Conservation (phyloP, 2,113 vertebrate genomes). For the Asarcornis scutulata region DNA sequence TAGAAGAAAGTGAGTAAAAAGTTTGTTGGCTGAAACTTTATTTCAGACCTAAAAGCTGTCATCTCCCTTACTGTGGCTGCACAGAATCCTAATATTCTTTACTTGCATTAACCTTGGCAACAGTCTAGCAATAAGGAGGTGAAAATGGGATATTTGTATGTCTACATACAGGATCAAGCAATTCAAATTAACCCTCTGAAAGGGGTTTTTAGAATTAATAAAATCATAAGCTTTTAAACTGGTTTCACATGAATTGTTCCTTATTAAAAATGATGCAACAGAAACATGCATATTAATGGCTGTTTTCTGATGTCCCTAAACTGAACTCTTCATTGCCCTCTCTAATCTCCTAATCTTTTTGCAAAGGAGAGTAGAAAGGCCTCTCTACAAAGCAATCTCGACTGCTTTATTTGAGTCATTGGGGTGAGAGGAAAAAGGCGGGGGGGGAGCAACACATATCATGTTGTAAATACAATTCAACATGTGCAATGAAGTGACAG, state of each 20-base stretch:
- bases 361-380: slow-evolving; percentile 4
- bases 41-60: background rate
- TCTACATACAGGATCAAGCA: background rate
- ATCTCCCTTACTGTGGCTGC: background rate
- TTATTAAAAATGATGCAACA: background rate
- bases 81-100: background rate
- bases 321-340: background rate
- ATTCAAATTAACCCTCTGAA: background rate
- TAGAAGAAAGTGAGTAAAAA: background rate
- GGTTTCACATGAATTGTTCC: background rate
- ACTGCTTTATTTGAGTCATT: slow-evolving; percentile 26
- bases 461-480: slow-evolving; percentile 19
- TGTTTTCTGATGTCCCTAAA: background rate
- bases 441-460: background rate
- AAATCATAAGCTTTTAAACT: background rate
- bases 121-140: background rate
- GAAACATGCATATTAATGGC: background rate
- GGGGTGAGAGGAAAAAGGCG: background rate
- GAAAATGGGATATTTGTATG: background rate
- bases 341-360: slow-evolving; percentile 32
- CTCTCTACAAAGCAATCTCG: background rate
- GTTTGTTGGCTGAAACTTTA: background rate
- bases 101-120: background rate
- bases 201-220: background rate
- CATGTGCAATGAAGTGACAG: slow-evolving; percentile 33